phyloP scores from a whole-genome alignment of 2,113 vertebrate species.

The Melierax canorus region DNA sequence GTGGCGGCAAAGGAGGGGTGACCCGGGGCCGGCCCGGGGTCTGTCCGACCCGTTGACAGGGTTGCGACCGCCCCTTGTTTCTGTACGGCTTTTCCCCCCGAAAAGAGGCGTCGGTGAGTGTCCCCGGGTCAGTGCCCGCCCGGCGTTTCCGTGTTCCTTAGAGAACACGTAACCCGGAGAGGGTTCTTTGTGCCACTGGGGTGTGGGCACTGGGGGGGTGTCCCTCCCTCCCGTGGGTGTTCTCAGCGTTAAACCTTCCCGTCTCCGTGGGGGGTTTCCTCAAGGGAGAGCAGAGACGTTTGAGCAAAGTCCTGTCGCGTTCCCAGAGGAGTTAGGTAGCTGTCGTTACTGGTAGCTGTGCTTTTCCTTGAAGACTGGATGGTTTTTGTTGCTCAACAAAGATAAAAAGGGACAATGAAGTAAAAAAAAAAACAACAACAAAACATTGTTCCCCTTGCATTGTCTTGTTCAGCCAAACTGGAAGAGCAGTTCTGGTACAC shows the following conservation, averaged over 20 bases:
- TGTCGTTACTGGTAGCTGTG: rapidly evolving
- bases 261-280: background rate
- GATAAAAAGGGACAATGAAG: background rate
- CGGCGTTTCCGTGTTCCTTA: rapidly evolving
- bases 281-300: rapidly evolving
- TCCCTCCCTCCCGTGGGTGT: background rate
- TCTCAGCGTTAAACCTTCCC: background rate
- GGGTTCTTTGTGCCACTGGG: background rate
- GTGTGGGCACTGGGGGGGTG: background rate
- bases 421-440: too few relatives aligned
- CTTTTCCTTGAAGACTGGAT: rapidly evolving
- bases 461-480: background rate
- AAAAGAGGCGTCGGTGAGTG: background rate
- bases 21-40: background rate
- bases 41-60: background rate
- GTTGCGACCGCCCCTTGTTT: background rate
- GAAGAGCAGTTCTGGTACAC: rapidly evolving
- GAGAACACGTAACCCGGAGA: rapidly evolving
- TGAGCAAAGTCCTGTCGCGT: rapidly evolving
- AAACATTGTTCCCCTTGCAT: background rate
- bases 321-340: rapidly evolving
- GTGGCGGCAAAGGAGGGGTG: too few relatives aligned
- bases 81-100: background rate
- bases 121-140: background rate
- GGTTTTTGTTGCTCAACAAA: background rate